Conservation (phyloP, 2,113 vertebrate genomes). For the Corythornis madagascariensis region DNA sequence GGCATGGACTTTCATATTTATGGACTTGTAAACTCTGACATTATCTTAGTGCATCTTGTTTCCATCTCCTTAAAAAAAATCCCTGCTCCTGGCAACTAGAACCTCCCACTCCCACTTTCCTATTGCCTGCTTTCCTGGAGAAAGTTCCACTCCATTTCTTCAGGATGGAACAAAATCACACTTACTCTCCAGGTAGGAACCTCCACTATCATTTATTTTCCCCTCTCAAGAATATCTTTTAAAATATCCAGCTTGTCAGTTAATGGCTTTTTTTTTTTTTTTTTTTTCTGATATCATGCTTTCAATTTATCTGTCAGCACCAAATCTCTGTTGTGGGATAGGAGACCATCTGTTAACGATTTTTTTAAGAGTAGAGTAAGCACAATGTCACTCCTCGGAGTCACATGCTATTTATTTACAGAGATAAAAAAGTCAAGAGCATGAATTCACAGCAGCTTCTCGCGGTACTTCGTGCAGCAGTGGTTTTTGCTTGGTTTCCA, state of each 20-base stretch:
- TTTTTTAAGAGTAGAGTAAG: conserved; percentile 33
- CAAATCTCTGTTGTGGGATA: conserved; percentile 16
- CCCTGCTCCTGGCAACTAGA: conserved; percentile 19
- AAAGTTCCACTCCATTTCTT: neutral
- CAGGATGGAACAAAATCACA: neutral
- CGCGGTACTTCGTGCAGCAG: conserved; percentile 12
- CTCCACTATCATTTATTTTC: neutral
- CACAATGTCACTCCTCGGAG: conserved; percentile 18
- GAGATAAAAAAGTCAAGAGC: conserved; percentile 34
- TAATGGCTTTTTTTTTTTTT: neutral
- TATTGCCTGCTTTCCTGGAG: neutral
- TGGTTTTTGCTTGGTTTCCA: conserved; percentile 50
- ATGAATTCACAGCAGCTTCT: conserved; percentile 62
- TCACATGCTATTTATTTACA: conserved; percentile 53
- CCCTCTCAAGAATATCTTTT: neutral
- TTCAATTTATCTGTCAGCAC: conserved; percentile 33
- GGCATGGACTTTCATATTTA: neutral
- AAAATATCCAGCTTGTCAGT: neutral
- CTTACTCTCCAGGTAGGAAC: neutral
- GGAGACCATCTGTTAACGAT: conserved; percentile 48
- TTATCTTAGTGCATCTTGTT: conserved; percentile 19
- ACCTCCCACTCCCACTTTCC: conserved; percentile 2
- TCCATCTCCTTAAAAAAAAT: conserved; percentile 18
- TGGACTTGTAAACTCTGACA: neutral
- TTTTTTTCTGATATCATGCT: neutral